Evolutionary conservation across 2,797 vertebrate genomes (phyloP).

Genomic region (Arrhamphus sclerolepis): DNA sequence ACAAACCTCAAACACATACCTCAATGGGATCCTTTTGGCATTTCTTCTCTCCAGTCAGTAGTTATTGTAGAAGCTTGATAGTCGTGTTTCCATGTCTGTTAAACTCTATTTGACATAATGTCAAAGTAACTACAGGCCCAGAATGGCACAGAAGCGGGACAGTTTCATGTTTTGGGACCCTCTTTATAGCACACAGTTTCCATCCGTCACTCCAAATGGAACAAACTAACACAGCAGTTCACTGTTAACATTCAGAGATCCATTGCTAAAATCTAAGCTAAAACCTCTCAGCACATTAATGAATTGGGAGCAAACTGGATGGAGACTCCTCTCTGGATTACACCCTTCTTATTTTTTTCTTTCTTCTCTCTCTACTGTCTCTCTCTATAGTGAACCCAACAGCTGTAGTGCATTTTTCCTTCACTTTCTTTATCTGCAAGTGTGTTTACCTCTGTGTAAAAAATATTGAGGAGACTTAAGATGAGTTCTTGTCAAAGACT

Average conservation of each 20-base stretch:
- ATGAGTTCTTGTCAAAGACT: conserved; percentile 72
- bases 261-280: conserved; percentile 72
- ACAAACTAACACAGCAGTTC: conserved; percentile 24
- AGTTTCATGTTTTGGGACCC: conserved; percentile 17
- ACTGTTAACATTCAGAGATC: conserved; percentile 63
- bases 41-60: neutral
- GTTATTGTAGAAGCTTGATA: conserved; percentile 8
- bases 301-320: conserved; percentile 66
- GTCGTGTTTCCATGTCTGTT: conserved; percentile 25
- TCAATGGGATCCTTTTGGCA: neutral
- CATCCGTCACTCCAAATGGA: conserved; percentile 39
- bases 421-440: conserved; percentile 28
- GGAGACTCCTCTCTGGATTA: conserved; percentile 52
- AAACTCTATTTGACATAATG: conserved; percentile 25
- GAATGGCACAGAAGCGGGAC: conserved; percentile 3
- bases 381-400: conserved; percentile 18
- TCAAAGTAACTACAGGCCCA: conserved; percentile 41
- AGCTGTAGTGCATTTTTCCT: conserved; percentile 8
- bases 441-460: conserved; percentile 24
- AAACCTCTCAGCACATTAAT: conserved; percentile 63
- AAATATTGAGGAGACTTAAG: conserved; percentile 41
- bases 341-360: conserved; percentile 10
- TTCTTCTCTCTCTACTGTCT: neutral
- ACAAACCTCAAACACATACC: neutral
- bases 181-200: conserved; percentile 10